Base-by-base conservation (phyloP, 2,888 invertebrate species). In the Hirtodrosophila cameraria region DNA sequence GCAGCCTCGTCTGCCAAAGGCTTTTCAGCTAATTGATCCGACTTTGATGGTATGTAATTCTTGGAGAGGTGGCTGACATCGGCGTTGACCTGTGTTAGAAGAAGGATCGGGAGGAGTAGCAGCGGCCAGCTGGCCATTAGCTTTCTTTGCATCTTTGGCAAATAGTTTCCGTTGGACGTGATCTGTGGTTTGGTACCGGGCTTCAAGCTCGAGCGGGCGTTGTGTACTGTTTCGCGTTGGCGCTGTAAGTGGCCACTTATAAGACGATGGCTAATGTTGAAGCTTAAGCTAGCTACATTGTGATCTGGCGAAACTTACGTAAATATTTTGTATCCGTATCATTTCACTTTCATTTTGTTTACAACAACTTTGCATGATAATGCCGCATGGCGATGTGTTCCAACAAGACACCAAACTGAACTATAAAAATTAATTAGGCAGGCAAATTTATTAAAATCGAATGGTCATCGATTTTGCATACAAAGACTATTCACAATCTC, bases 301-400 rank as follows among this genome's bases (percentile, higher is more conserved):
- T 15, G 38, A 52, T 55, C 60, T 61, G 55, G 60, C 43, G 11
- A 59, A 55, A 41, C 74, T 74, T 71, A 73, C 66, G 52, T 62
- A 64, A 67, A 33, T 49, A 39, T 62, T 58, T 45, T 25, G 48
- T 30, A 61, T 67, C 42, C 63, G 50, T 57, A 43, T 42, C 65
- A 72, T 80, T 82, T 82, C 75, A 81, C 79, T 84, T 79, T 79
- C 75, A 60, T 52, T 67, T 64, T n/a, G n/a, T n/a, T n/a, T n/a
- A n/a, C n/a, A n/a, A n/a, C n/a, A n/a, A 57, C 74, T 73, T 83
- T 79, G 84, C 78, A 79, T 84, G 60, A 84, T 55, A 81, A 78
- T 49, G 33, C 46, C 23, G 6, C n/a, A 16, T 12, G 12, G 31
- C 27, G 13, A 61, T 28, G 23, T 53, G 68, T 48, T 65, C 65